These are phyloP conservation scores for Drosophila tripunctata DNA, from an alignment of 2,888 invertebrate species.

Conservation along the genomic window DNA sequence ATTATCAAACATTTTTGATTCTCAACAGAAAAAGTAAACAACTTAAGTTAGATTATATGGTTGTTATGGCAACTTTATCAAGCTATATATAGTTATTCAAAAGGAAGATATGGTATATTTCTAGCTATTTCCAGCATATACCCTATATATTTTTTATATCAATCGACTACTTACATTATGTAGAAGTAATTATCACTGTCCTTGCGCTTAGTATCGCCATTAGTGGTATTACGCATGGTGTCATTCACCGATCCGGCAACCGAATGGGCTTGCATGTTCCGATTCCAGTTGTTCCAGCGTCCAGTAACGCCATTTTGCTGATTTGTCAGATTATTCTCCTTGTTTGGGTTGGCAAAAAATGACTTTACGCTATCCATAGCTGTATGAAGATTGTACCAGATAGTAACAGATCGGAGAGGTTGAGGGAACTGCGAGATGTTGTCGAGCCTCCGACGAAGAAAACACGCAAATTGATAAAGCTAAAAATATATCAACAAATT, in stretches of 20 bases:
- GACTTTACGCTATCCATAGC: slow-evolving; percentile 79
- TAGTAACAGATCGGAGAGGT: background rate
- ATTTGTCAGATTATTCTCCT: slow-evolving; percentile 65
- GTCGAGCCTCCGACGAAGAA: slow-evolving; percentile 66
- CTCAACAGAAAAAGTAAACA: slow-evolving; percentile 9
- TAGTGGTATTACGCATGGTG: slow-evolving; percentile 56
- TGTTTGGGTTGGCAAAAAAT: slow-evolving; percentile 73
- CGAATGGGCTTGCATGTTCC: slow-evolving; percentile 45
- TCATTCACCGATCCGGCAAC: slow-evolving; percentile 54
- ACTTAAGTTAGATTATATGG: background rate
- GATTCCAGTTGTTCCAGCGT: slow-evolving; percentile 65
- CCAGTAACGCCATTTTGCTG: slow-evolving; percentile 54
- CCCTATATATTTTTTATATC: no score
- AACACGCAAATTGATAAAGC: slow-evolving; percentile 65
- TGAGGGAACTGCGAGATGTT: slow-evolving; percentile 13
- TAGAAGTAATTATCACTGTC: slow-evolving; percentile 83
- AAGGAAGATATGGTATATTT: no score
- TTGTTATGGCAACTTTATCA: background rate
- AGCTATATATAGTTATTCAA: background rate
- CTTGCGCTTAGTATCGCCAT: slow-evolving; percentile 73
- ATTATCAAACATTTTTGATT: slow-evolving; percentile 4
- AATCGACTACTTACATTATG: slow-evolving; percentile 84
- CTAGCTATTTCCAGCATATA: no score
- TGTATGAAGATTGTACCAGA: no score
- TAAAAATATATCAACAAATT: slow-evolving; percentile 59